Conservation (phyloP, 1,140 invertebrate species). For the Sweltsa coloradensis region DNA sequence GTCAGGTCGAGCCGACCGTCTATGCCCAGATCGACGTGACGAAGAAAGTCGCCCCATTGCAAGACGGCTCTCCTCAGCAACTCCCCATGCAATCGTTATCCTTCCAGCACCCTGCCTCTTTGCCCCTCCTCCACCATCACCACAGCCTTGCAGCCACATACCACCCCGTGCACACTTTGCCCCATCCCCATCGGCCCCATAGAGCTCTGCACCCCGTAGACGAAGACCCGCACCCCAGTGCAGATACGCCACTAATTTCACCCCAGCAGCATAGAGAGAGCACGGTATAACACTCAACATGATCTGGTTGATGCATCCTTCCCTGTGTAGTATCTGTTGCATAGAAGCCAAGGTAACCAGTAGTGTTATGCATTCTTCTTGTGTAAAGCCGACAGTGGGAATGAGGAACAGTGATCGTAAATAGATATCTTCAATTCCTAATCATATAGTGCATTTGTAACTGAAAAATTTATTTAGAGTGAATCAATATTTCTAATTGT, state of each 20-base stretch:
- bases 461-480: neutral
- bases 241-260: conserved; percentile 17
- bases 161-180: conserved; percentile 1
- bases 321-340: neutral
- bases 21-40: conserved; percentile 44
- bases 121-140: conserved; percentile 20
- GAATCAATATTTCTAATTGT: neutral
- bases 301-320: neutral
- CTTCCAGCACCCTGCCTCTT: conserved; percentile 1
- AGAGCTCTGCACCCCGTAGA: neutral
- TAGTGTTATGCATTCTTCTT: conserved; percentile 1
- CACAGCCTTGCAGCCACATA: conserved; percentile 16
- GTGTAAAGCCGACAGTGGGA: too few relatives aligned
- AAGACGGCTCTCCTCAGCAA: conserved; percentile 1
- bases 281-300: conserved; percentile 22
- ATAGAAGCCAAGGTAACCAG: neutral
- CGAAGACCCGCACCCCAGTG: conserved; percentile 11
- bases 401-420: too few relatives aligned
- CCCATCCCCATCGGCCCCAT: neutral
- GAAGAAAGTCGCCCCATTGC: conserved; percentile 15
- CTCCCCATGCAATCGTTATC: neutral
- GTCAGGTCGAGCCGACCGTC: conserved; percentile 41
- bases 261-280: conserved; percentile 18
- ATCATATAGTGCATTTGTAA: conserved; percentile 1
- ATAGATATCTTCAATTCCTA: neutral